Evolutionary conservation across 2,888 invertebrate species (phyloP), one percentile per base, ranked within the genome.

Genomic region (Mythimna pallens): DNA sequence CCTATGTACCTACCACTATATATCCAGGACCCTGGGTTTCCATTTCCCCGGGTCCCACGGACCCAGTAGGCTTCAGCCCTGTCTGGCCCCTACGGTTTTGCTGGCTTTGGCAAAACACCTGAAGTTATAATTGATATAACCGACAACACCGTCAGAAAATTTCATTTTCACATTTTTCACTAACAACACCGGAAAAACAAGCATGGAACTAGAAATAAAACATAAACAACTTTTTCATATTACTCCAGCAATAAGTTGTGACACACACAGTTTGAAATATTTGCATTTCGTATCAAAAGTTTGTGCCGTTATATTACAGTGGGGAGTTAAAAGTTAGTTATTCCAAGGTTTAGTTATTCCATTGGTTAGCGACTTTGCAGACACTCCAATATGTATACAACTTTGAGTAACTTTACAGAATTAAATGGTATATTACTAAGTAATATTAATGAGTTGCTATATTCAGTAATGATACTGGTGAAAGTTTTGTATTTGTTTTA

Each of bases 231-330:
- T 34, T 65, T 79, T 59, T 63, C 25, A 47, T 65, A 43, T 76
- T 66, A 65, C 36, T 40, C 55, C 57, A 61, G 58, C 73, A 73
- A 71, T 77, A 73, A 67, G 69, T 76, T 73, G 70, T 73, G 66
- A 70, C 76, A 82, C 62, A 68, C 54, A 65, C 65, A 66, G 70
- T 78, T 73, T 65, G 55, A 17, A 59, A 65, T 64, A 83, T 86
- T 86, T 80, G 77, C 86, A 86, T 86, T 83, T 79, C 75, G 66
- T 70, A 76, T 78, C 76, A 81, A 83, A 83, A 70, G 61, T 61
- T 82, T 79, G 66, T 73, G 22, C 61, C 69, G 65, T 65, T 72
- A 65, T 78, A 67, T 78, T 81, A 63, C 84, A 72, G 65, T 62
- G 52, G 85, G 80, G 78, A 79, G 61, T 74, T 59, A 70, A 80